Evolutionary conservation across 2,888 invertebrate genomes (phyloP).

Genomic region (Lypha dubia): DNA sequence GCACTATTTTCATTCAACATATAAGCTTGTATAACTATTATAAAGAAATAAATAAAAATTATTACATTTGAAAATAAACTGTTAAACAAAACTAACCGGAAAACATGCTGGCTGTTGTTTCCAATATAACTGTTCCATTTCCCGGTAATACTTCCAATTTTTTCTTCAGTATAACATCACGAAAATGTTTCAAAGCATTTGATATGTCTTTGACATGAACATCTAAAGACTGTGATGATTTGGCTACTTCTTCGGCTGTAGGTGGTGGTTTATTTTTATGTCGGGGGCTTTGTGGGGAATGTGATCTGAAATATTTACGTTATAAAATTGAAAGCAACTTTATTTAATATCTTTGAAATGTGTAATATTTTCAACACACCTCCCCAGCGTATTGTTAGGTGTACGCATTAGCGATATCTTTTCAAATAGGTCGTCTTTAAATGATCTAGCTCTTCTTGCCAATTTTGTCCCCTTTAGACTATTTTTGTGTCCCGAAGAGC

Average conservation of each 20-base stretch:
- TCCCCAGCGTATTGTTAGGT: conserved; percentile 85
- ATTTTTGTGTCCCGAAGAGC: conserved; percentile 87
- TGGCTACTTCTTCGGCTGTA: conserved; percentile 84
- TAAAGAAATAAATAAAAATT: conserved; percentile 41
- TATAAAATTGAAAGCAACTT: background rate
- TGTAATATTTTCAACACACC: conserved; percentile 73
- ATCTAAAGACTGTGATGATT: conserved; percentile 89
- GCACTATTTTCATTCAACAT: conserved; percentile 82
- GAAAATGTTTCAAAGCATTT: conserved; percentile 93
- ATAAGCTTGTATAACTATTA: conserved; percentile 81
- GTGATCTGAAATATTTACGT: conserved; percentile 84
- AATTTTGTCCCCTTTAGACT: conserved; percentile 92
- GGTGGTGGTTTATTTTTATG: conserved; percentile 84
- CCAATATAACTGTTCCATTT: conserved; percentile 96
- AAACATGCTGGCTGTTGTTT: conserved; percentile 95
- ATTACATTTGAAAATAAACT: background rate
- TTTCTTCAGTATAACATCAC: conserved; percentile 95
- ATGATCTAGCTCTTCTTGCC: conserved; percentile 93
- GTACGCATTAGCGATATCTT: conserved; percentile 95
- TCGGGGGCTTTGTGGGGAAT: conserved; percentile 87
- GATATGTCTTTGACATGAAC: conserved; percentile 90
- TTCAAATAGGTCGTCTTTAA: conserved; percentile 96
- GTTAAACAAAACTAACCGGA: conserved; percentile 84
- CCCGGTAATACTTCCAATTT: conserved; percentile 96
- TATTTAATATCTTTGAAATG: background rate